Percentiles rank a stretch among this genome's conserved stretches.
These are phyloP conservation scores for Elysia crispata DNA, from an alignment of 2,888 invertebrate genomes.

Conservation along the genomic window DNA sequence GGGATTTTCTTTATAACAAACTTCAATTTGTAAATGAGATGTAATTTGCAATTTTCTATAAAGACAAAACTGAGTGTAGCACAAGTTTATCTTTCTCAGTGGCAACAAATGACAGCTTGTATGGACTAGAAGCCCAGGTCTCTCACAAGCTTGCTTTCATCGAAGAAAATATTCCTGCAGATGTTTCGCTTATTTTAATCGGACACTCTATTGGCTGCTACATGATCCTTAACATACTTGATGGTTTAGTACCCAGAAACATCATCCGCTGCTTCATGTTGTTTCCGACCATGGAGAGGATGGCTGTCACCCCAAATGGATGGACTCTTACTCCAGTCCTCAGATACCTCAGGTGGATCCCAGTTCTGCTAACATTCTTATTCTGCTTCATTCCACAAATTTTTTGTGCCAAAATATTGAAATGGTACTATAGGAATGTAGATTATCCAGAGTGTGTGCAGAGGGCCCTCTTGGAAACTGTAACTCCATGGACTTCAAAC, in stretches of 20 bases:
- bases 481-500: constrained; percentile 70
- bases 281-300: constrained; percentile 91
- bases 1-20: too few species aligned
- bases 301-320: constrained; percentile 88
- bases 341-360: constrained; percentile 77
- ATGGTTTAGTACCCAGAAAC: constrained; percentile 74
- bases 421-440: constrained; percentile 67
- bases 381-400: constrained; percentile 64
- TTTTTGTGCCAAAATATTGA: constrained; percentile 64
- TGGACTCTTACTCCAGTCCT: constrained; percentile 82
- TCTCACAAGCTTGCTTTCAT: constrained; percentile 89
- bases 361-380: constrained; percentile 65
- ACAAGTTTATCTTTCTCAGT: constrained; percentile 53
- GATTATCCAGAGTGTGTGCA: constrained; percentile 69
- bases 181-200: constrained; percentile 85
- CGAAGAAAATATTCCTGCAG: constrained; percentile 84
- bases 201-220: constrained; percentile 95
- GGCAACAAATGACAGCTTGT: constrained; percentile 57
- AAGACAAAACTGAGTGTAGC: too few species aligned
- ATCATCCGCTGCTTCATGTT: constrained; percentile 82
- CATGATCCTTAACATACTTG: constrained; percentile 86
- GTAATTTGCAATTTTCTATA: too few species aligned
- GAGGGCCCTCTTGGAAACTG: constrained; percentile 70
- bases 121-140: constrained; percentile 86
- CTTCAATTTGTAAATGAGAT: too few species aligned